Evolutionary conservation across 2,888 invertebrate species (phyloP), one percentile per base, ranked within the genome.

Genomic region (Sarcophaga subvicina): DNA sequence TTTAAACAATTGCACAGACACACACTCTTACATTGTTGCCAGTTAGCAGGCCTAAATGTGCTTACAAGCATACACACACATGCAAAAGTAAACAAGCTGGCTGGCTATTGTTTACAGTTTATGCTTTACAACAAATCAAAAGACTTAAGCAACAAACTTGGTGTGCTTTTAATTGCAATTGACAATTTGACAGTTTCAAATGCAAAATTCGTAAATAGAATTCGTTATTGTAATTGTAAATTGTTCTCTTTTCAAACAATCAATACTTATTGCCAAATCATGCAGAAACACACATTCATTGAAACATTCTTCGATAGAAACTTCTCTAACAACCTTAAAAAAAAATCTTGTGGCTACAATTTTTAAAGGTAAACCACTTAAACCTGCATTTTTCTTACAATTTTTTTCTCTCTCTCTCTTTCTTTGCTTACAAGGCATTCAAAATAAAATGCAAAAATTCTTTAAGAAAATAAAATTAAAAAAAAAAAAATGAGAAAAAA

Each of bases 311-410:
- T 45, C 3, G 4, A 67, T 67, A 45, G 8, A 37, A 20, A 37
- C 54, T 17, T 54, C 54, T 54, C n/a, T 54, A 37, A 37, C 54
- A 54, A 76, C 54, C 54, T 76, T 66, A 54, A 47, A 73, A 72
- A 73, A 72, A 73, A 73, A 73, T 45, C 45, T 71, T 73, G 27
- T 64, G 3, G 45, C 49, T 71, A 3, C 14, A 17, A 3, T 62
- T 73, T 73, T 72, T 79, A 67, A 76, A 84, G 83, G 75, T 49
- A 71, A 80, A 79, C 84, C 70, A 76, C 80, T 80, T 80, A 71
- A 84, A 76, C 84, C 71, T 49, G 60, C 73, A 75, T 75, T 64
- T 49, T 69, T 49, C 12, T 17, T 76, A 17, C 20, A 20, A 20
- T 63, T 25, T 59, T 1, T 66, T 37, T 14, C 17, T 49, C 37